These are phyloP conservation scores for Bufo bufo DNA, from an alignment of 2,113 vertebrate genomes.

Conservation along the genomic window DNA sequence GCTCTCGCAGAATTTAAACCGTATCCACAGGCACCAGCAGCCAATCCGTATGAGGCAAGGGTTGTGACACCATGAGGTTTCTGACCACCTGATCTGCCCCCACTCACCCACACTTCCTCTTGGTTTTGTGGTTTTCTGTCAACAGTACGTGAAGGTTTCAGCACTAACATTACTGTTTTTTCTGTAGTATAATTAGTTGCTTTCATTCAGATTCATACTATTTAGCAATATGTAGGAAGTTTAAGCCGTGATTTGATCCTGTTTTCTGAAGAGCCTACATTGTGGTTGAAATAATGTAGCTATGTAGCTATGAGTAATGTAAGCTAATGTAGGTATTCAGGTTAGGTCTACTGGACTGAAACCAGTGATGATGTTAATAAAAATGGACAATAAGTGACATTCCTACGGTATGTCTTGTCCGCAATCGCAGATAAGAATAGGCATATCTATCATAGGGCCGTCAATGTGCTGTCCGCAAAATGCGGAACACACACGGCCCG, in stretches of 20 bases:
- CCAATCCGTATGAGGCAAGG: constrained; percentile 68
- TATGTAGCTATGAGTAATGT: constrained; percentile 37
- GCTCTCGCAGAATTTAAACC: constrained; percentile 73
- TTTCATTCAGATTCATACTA: constrained; percentile 57
- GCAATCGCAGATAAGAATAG: no score
- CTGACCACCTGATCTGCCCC: constrained; percentile 68
- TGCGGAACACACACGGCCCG: no score
- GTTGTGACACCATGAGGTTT: constrained; percentile 72
- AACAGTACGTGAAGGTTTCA: constrained; percentile 61
- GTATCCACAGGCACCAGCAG: constrained; percentile 60
- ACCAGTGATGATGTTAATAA: neutral
- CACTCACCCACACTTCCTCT: constrained; percentile 76
- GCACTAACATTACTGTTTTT: constrained; percentile 67
- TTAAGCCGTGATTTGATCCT: constrained; percentile 49
- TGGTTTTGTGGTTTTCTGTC: constrained; percentile 75
- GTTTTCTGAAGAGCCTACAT: constrained; percentile 32
- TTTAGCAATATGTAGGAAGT: constrained; percentile 60
- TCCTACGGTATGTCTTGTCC: no score
- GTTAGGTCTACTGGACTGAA: neutral
- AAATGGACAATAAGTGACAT: neutral
- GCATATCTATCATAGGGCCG: no score
- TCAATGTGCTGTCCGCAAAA: no score
- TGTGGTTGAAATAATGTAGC: constrained; percentile 13
- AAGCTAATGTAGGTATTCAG: neutral
- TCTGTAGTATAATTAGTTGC: constrained; percentile 67